Conservation (phyloP, 2,888 invertebrate species). For the Oegoconia quadripuncta region DNA sequence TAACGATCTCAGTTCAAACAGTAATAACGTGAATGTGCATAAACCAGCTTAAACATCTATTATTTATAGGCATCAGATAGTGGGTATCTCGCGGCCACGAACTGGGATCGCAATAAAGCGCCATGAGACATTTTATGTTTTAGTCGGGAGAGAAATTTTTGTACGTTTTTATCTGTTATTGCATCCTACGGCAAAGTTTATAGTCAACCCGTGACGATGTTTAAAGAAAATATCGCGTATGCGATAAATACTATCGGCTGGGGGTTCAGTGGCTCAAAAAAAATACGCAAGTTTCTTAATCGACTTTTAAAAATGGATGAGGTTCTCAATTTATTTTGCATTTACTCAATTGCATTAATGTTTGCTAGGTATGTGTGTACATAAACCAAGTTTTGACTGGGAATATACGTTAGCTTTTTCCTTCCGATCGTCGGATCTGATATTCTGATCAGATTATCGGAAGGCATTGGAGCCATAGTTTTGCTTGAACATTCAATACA, state of each 20-base stretch:
- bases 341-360: no score
- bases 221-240: constrained; percentile 41
- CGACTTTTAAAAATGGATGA: no score
- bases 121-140: constrained; percentile 50
- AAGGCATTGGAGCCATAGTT: no score
- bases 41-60: constrained; percentile 46
- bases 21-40: constrained; percentile 41
- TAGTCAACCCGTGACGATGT: constrained; percentile 49
- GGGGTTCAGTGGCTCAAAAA: not conserved
- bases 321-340: no score
- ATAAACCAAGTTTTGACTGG: no score
- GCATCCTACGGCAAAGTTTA: constrained; percentile 45
- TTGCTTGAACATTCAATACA: no score
- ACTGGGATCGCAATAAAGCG: constrained; percentile 51
- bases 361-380: no score
- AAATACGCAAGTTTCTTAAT: not conserved
- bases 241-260: constrained; percentile 32
- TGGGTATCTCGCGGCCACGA: constrained; percentile 45
- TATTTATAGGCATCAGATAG: constrained; percentile 64
- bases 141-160: constrained; percentile 38
- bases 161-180: constrained; percentile 66
- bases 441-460: no score
- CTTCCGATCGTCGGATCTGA: no score
- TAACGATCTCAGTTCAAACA: constrained; percentile 32
- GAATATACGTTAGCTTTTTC: no score